Evolutionary conservation across 92 coral and sea anemone genomes (phyloP), one percentile per base, ranked within the genome.

Genomic region (Zoanthus sansibaricus): DNA sequence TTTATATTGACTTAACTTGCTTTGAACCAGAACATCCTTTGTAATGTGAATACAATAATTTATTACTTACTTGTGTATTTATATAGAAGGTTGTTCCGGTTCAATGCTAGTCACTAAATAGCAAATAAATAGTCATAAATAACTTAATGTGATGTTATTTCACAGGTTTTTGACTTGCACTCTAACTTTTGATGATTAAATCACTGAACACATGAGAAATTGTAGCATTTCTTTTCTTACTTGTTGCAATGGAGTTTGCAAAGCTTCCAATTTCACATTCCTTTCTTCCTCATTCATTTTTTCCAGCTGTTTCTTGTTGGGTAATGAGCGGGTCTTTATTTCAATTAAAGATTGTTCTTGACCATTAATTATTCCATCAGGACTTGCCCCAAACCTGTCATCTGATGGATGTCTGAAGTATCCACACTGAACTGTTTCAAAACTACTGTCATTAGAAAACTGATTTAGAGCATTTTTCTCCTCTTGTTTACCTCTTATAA

Each of bases 331-430:
- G 44, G 87, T 83, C 64, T 83, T 83, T 4, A 72, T 30, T 56
- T 79, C 84, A 79, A 79, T 8, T 47, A 79, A 21, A 16, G 16
- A 55, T 48, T 52, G 84, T 6, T 37, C 42, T 37, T 37, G 42
- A 37, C 62, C 52, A 62, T 78, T 64, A 66, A 74, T 66, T 30
- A 87, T 76, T 21, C 88, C 88, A 86, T 86, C 82, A 52, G 82
- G 88, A 17, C 89, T 86, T 46, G 89, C 89, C 15, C 89, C 89
- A 87, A 78, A 67, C 70, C 75, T 68, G 4, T 62, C n/a, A 66
- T 87, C 89, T n/a, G 84, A 64, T 45, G 84, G 84, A 69, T 76
- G 85, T 32, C 77, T 66, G 77, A 77, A 87, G 68, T 66, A 77
- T 13, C 89, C 89, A 76, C 89, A 87, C 70, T 87, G 78, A 48